A percentile compares a stretch with the other conserved stretches of the same genome.
These are phyloP conservation scores for Neopipo cinnamomea DNA, from an alignment of 2,113 vertebrate genomes.

Conservation along the genomic window DNA sequence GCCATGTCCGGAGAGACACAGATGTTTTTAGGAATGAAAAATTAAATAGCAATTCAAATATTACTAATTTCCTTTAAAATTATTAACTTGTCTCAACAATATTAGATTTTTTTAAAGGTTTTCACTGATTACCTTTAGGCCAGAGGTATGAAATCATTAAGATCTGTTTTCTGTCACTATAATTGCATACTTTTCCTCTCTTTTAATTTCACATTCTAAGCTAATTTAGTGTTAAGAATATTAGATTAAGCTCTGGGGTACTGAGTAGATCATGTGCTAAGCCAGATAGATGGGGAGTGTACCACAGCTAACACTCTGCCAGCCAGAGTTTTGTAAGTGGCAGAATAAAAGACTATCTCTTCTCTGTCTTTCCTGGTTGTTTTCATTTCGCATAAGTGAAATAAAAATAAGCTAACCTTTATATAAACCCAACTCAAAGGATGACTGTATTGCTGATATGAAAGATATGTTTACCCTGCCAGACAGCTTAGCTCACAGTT, in stretches of 20 bases:
- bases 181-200: background rate
- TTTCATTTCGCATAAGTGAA: background rate
- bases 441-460: background rate
- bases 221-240: conserved; percentile 30
- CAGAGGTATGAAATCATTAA: background rate
- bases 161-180: background rate
- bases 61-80: background rate
- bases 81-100: background rate
- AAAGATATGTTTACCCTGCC: background rate
- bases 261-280: background rate
- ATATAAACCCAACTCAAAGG: background rate
- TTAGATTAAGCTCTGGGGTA: conserved; percentile 5
- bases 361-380: background rate
- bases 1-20: background rate
- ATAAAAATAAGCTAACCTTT: conserved; percentile 30
- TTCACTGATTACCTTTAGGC: background rate
- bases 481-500: background rate
- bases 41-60: background rate
- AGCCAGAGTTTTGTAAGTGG: background rate
- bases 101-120: background rate
- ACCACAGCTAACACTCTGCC: background rate
- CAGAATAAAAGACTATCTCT: background rate
- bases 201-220: conserved; percentile 43
- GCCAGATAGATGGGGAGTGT: background rate
- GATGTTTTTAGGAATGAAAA: background rate